Base-by-base conservation (phyloP, 2,797 vertebrate genomes). In the Brachyrhaphis roseni region DNA sequence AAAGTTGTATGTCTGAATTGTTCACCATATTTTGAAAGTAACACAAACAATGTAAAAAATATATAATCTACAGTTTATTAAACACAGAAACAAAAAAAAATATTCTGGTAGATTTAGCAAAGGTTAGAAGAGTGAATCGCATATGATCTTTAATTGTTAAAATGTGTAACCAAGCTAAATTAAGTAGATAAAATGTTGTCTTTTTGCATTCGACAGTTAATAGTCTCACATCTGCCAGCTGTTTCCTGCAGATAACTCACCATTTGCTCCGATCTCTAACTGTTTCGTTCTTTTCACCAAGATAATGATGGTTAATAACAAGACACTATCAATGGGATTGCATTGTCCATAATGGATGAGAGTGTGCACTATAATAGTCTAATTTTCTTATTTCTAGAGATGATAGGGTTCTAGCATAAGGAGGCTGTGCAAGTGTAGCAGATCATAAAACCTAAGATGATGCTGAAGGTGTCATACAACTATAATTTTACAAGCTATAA, bases 211-310 rank as follows among this genome's bases (percentile, higher is more conserved):
- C 4, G 4, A 41, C 4, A 8, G n/a, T 76, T 36, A 64, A 64
- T 34, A 34, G 59, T 34, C 28, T 1, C 1, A 36, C 20, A 36
- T 26, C 47, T 41, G 51, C 49, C 34, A 59, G 75, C 55, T 82
- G 68, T 73, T 80, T 43, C n/a, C 8, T 43, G 34, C 8, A 80
- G 36, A 79, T 62, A 78, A 57, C 53, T 53, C 59, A 72, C 71
- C 36, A 64, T 75, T 76, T 41, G 59, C 41, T 77, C 57, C 62
- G 45, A 77, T 83, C 71, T 51, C 53, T 39, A 53, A 39, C 39
- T 36, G 31, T 45, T 26, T 71, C 36, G 28, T 66, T 20, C 12
- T 15, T 71, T 74, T 64, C 11, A 41, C 4, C 6, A 36, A 28
- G 13, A 36, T 41, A 34, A 57, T 71, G 18, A 7, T 49, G 47